Base-by-base conservation (phyloP, 1,140 invertebrate species). In the Amphibalanus amphitrite region DNA sequence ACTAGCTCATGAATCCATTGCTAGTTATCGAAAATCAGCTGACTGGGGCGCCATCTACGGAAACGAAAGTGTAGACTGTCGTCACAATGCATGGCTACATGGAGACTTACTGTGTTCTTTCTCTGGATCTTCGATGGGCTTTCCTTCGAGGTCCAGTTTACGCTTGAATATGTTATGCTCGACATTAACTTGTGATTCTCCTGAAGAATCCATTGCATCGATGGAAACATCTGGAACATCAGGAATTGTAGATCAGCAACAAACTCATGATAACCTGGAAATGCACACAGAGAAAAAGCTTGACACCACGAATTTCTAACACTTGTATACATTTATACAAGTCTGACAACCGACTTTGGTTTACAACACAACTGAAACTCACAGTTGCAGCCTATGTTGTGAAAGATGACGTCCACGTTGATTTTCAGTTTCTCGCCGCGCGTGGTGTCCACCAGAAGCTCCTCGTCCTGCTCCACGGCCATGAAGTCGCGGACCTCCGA, bases 201-300 rank as follows among this genome's bases (percentile, higher is more conserved):
- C 96, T 23, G 93, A 94, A 6, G 90, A 89, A 80, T 98, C 96
- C 90, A 98, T 97, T n/a, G 95, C 94, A 86, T 99, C 96, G 74
- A 98, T 83, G 67, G 90, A 91, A 78, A 97, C 83, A 84, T 91
- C 92, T 95, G 78, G n/a, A 84, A 81, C 77, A 75, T n/a, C 74
- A 75, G 76, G 76, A 72, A 70, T 69, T 67, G 64, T 68, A 71
- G 47, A 20, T 33, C 70, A 72, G 59, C 29, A n/a, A 28, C 10
- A 78, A 67, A 65, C 79, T 72, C n/a, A n/a, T n/a, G n/a, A n/a
- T n/a, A n/a, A n/a, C n/a, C n/a, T n/a, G n/a, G n/a, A n/a, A n/a
- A n/a, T n/a, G n/a, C n/a, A n/a, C n/a, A n/a, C n/a, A n/a, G n/a
- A n/a, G n/a, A n/a, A n/a, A n/a, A n/a, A n/a, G n/a, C n/a, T n/a